Percentiles rank a stretch among this genome's conserved stretches.
phyloP scores from a whole-genome alignment of 2,888 invertebrate species.

The Phortica okadai region DNA sequence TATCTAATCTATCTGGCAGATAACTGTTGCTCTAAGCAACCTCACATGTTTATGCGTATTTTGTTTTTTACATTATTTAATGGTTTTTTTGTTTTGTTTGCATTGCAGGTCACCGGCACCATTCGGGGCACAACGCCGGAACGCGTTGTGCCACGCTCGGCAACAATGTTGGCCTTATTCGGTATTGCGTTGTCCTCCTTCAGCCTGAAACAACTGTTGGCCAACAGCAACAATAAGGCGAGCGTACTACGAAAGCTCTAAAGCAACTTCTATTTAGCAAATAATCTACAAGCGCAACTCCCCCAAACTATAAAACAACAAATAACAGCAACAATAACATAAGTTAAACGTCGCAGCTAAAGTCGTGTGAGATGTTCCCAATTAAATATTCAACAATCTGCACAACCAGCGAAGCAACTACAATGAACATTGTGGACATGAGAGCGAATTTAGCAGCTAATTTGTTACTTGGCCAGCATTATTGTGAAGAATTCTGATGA shows the following conservation, averaged over 20 bases:
- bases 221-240: constrained; percentile 69
- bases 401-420: not conserved
- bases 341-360: not conserved
- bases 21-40: no score
- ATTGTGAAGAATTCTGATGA: not conserved
- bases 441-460: constrained; percentile 12
- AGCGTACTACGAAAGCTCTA: constrained; percentile 68
- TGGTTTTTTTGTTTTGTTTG: constrained; percentile 51
- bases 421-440: not conserved
- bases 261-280: constrained; percentile 25
- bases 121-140: constrained; percentile 74
- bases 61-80: not conserved
- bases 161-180: constrained; percentile 79
- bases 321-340: not conserved
- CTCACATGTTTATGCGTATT: not conserved
- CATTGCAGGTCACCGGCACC: constrained; percentile 58
- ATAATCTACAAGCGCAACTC: not conserved
- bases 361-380: not conserved
- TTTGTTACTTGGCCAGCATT: not conserved
- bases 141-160: constrained; percentile 79
- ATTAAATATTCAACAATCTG: not conserved
- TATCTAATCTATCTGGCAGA: no score
- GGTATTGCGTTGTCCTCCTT: constrained; percentile 81
- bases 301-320: not conserved
- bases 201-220: constrained; percentile 81